Conservation (phyloP, 2,888 invertebrate species). For the Therioaphis trifolii region DNA sequence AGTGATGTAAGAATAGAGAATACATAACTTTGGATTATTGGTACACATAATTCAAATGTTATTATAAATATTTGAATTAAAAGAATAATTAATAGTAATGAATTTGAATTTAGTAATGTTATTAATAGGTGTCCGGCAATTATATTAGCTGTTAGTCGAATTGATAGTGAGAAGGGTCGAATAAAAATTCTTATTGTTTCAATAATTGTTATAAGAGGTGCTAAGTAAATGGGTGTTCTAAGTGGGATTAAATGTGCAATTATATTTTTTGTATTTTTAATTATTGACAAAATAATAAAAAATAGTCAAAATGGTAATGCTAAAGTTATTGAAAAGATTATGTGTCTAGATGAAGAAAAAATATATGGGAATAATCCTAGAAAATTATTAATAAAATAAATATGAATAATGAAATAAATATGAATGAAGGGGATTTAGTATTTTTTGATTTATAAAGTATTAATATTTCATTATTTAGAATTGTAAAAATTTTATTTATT, state of each 20-base stretch:
- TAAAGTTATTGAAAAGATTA: not conserved
- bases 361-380: not conserved
- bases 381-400: slow-evolving; percentile 8
- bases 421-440: not conserved
- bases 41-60: no score
- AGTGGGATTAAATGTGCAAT: no score
- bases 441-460: not conserved
- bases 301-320: not conserved
- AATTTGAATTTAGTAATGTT: no score
- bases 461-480: not conserved
- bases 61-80: no score
- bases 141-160: slow-evolving; percentile 15
- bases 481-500: not conserved
- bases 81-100: no score
- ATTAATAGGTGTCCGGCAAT: no score
- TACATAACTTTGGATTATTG: no score
- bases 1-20: no score
- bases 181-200: slow-evolving; percentile 27
- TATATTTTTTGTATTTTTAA: slow-evolving; percentile 1
- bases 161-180: slow-evolving; percentile 9
- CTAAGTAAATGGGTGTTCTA: not conserved
- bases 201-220: slow-evolving; percentile 10
- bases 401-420: not conserved
- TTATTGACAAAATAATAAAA: not conserved
- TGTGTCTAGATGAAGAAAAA: not conserved